Conservation (phyloP, 2,888 invertebrate species). For the Tigriopus californicus region DNA sequence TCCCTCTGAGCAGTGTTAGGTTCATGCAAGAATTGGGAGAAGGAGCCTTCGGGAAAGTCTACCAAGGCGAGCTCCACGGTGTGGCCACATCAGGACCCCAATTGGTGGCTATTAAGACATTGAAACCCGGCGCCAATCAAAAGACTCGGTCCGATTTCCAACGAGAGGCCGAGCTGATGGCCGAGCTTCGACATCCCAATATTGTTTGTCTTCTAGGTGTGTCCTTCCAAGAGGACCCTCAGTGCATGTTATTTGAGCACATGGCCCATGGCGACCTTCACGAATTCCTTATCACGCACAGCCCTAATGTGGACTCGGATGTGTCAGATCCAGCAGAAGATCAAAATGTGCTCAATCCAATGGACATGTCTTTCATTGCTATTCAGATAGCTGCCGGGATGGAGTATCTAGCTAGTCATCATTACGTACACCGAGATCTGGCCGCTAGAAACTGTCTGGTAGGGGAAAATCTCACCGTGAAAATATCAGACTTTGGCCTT, state of each 20-base stretch:
- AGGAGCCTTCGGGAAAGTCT: constrained; percentile 87
- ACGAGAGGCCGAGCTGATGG: constrained; percentile 81
- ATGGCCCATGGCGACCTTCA: constrained; percentile 67
- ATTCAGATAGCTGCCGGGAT: constrained; percentile 59
- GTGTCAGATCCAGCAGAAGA: background rate
- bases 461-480: constrained; percentile 78
- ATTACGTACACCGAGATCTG: constrained; percentile 88
- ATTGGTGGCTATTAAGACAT: constrained; percentile 75
- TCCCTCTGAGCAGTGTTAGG: constrained; percentile 59
- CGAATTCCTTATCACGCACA: constrained; percentile 77
- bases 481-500: constrained; percentile 88
- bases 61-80: constrained; percentile 61
- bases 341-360: background rate
- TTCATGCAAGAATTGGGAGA: constrained; percentile 83
- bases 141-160: constrained; percentile 82
- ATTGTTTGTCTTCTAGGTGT: constrained; percentile 88
- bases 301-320: constrained; percentile 35
- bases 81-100: constrained; percentile 21
- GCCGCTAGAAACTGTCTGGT: constrained; percentile 92
- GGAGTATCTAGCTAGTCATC: constrained; percentile 46
- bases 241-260: constrained; percentile 24
- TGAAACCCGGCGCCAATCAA: constrained; percentile 76
- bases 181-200: constrained; percentile 82
- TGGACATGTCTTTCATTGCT: constrained; percentile 70
- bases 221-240: constrained; percentile 65